These are phyloP conservation scores for Spheniscus humboldti DNA, from an alignment of 2,797 vertebrate species.

Conservation along the genomic window DNA sequence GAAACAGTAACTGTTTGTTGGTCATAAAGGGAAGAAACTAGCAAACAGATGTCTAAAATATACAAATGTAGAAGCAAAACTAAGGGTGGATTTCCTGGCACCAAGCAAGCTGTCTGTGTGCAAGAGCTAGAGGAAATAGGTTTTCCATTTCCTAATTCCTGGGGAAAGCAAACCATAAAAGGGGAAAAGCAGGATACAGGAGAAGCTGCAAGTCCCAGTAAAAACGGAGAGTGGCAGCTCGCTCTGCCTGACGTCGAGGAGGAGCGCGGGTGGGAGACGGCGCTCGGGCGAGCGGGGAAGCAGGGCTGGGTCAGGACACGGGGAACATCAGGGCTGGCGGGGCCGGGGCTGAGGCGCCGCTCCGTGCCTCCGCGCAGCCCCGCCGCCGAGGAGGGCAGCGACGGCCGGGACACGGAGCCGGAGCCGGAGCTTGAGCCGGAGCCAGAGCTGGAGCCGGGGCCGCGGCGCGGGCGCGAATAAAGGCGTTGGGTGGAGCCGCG, in stretches of 20 bases:
- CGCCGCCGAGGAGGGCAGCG: not conserved
- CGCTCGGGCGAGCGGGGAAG: not conserved
- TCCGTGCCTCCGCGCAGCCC: not conserved
- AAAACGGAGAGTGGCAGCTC: too few species aligned
- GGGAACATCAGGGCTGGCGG: not conserved
- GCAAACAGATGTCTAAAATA: not conserved
- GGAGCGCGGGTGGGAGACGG: not conserved
- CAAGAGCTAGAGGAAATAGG: not conserved
- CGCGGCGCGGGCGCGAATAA: not conserved
- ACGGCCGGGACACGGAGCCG: not conserved
- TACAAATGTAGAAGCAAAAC: not conserved
- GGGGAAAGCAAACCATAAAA: not conserved
- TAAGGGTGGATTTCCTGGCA: not conserved
- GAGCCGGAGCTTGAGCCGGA: rapidly evolving
- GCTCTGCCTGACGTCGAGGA: rapidly evolving
- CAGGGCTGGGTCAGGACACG: not conserved
- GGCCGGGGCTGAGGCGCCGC: not conserved
- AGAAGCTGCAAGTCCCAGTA: not conserved
- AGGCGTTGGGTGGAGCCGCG: not conserved
- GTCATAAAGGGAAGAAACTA: not conserved
- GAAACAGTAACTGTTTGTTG: not conserved
- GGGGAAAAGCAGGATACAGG: not conserved
- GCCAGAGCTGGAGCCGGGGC: too few species aligned
- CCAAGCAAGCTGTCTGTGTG: not conserved
- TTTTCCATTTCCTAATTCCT: not conserved